These are phyloP conservation scores for Holothuria glaberrima DNA, from an alignment of 35 echinoderm and acorn worm species.

Conservation along the genomic window DNA sequence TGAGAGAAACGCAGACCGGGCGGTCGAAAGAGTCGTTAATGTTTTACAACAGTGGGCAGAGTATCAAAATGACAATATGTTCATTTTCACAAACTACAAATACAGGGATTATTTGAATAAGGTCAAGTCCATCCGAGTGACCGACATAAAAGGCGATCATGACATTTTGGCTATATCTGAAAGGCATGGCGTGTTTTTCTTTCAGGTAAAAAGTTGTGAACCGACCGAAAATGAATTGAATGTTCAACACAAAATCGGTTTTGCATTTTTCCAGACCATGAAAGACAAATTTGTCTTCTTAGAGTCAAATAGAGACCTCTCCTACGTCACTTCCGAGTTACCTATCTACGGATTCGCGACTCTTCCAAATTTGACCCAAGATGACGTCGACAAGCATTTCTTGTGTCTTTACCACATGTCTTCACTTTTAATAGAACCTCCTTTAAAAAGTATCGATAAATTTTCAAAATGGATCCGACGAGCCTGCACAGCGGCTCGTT, in stretches of 20 bases:
- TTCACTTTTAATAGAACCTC: slow-evolving; percentile 5
- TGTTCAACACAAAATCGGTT: neutral
- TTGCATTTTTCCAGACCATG: slow-evolving; percentile 20
- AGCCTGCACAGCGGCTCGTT: neutral
- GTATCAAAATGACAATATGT: slow-evolving; percentile 1
- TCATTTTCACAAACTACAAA: slow-evolving; percentile 54
- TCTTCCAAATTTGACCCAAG: neutral
- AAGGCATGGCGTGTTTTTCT: slow-evolving; percentile 38
- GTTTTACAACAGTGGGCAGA: slow-evolving; percentile 32
- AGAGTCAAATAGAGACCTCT: slow-evolving; percentile 44
- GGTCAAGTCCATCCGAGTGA: neutral
- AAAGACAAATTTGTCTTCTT: slow-evolving; percentile 56
- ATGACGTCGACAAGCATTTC: neutral
- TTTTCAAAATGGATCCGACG: slow-evolving; percentile 25
- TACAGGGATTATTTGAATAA: slow-evolving; percentile 31
- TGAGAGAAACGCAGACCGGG: slow-evolving; percentile 23
- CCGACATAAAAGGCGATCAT: slow-evolving; percentile 31
- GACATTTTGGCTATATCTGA: slow-evolving; percentile 52
- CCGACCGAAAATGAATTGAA: slow-evolving; percentile 1
- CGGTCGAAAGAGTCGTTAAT: slow-evolving; percentile 22
- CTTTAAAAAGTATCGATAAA: neutral
- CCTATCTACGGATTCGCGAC: slow-evolving; percentile 37
- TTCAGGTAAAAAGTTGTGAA: slow-evolving; percentile 61
- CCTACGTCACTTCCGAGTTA: slow-evolving; percentile 8
- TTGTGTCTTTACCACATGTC: slow-evolving; percentile 4